A percentile compares a stretch with the other conserved stretches of the same genome.
phyloP scores from a whole-genome alignment of 2,888 invertebrate species.

The Aspidapion aeneum region DNA sequence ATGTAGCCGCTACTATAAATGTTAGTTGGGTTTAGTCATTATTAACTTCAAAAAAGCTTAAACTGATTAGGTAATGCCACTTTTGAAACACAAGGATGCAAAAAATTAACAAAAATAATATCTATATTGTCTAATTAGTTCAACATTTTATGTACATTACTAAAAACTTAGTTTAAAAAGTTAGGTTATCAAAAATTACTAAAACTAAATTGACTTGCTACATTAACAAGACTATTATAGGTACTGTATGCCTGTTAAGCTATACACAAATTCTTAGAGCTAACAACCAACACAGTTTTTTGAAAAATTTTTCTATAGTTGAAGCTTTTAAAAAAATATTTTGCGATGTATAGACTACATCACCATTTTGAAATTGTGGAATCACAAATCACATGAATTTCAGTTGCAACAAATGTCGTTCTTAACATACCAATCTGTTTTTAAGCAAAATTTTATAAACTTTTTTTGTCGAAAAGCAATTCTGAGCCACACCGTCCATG shows the following conservation, averaged over 20 bases:
- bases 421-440: not conserved
- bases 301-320: not conserved
- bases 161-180: not conserved
- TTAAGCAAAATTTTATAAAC: not conserved
- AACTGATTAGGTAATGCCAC: not conserved
- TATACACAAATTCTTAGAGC: not conserved
- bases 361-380: not conserved
- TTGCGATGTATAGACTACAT: not conserved
- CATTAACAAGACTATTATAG: not conserved
- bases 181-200: not conserved
- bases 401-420: not conserved
- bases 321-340: not conserved
- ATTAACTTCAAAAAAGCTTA: not conserved
- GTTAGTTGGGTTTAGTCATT: too few relatives aligned
- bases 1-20: too few relatives aligned
- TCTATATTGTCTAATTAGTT: not conserved
- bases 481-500: not conserved
- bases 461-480: not conserved
- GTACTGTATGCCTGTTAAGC: not conserved
- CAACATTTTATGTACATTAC: not conserved
- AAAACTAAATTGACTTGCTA: not conserved
- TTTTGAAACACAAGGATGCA: not conserved
- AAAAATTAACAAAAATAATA: not conserved
- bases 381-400: not conserved
- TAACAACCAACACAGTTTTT: not conserved